A percentile compares a stretch with the other conserved stretches of the same genome.
Evolutionary conservation across 2,797 vertebrate genomes (phyloP).

Genomic region (Rhinichthys osculus): DNA sequence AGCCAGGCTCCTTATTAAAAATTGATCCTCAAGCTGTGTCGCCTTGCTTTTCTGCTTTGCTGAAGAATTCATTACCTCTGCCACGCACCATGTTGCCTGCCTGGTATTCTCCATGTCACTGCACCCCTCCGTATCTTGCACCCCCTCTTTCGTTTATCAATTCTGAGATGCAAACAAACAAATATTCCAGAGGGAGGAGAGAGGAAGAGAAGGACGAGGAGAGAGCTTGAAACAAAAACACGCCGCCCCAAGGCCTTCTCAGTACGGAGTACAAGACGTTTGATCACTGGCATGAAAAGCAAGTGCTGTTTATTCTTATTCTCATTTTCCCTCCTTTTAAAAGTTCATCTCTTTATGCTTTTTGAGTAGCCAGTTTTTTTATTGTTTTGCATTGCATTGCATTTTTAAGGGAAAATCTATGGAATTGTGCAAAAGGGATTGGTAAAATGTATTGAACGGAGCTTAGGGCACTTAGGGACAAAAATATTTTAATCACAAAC

Average conservation of each 20-base stretch:
- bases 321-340: background rate
- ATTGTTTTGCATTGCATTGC: background rate
- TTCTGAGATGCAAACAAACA: slow-evolving; percentile 62
- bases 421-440: background rate
- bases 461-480: background rate
- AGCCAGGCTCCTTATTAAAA: slow-evolving; percentile 64
- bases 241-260: background rate
- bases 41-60: slow-evolving; percentile 54
- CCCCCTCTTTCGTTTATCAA: slow-evolving; percentile 45
- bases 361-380: background rate
- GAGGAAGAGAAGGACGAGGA: slow-evolving; percentile 47
- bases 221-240: slow-evolving; percentile 35
- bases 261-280: background rate
- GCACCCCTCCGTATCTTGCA: background rate
- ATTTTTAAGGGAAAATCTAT: background rate
- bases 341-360: slow-evolving; percentile 3
- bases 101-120: slow-evolving; percentile 40
- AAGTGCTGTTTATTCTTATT: slow-evolving; percentile 38
- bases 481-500: background rate
- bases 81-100: slow-evolving; percentile 43
- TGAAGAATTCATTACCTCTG: slow-evolving; percentile 66
- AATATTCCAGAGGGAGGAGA: slow-evolving; percentile 53
- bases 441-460: background rate
- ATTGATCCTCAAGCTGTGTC: slow-evolving; percentile 64
- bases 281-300: slow-evolving; percentile 20